phyloP scores from a whole-genome alignment of 1,140 invertebrate genomes.

The Scaptomyza hsui region DNA sequence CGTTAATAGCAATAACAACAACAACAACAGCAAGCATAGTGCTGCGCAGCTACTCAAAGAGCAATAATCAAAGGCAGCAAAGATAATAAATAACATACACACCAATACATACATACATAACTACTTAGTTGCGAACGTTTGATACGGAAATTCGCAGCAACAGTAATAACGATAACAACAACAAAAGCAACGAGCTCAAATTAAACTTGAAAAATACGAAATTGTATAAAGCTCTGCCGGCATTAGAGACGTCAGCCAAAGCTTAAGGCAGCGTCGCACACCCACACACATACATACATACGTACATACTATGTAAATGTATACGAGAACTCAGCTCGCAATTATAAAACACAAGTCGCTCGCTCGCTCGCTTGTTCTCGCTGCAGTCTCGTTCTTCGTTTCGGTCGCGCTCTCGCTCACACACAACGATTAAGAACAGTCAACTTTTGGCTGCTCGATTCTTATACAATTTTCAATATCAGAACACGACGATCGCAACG shows the following conservation, averaged over 20 bases:
- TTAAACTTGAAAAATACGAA: conserved; percentile 47
- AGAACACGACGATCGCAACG: conserved; percentile 30
- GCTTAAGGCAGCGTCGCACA: conserved; percentile 25
- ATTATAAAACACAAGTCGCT: conserved; percentile 31
- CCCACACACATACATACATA: conserved; percentile 20
- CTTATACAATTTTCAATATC: conserved; percentile 45
- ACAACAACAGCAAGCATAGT: conserved; percentile 46
- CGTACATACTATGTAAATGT: background rate
- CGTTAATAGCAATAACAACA: conserved; percentile 25
- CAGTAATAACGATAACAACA: conserved; percentile 15
- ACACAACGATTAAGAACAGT: conserved; percentile 29
- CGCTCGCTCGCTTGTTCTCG: background rate
- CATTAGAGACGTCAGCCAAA: conserved; percentile 46
- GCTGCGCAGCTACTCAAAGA: conserved; percentile 34
- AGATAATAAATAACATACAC: conserved; percentile 63
- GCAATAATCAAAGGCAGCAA: conserved; percentile 31
- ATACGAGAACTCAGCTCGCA: background rate
- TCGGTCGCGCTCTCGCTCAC: conserved; percentile 1
- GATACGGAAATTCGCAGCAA: conserved; percentile 41
- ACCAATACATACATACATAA: conserved; percentile 15
- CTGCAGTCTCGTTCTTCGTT: background rate
- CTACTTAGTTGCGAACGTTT: background rate
- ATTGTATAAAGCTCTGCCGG: conserved; percentile 19
- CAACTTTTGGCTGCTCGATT: conserved; percentile 25
- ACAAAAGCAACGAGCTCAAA: conserved; percentile 27